Base-by-base conservation (phyloP, 2,888 invertebrate genomes). In the Eurytoma adleriae region DNA sequence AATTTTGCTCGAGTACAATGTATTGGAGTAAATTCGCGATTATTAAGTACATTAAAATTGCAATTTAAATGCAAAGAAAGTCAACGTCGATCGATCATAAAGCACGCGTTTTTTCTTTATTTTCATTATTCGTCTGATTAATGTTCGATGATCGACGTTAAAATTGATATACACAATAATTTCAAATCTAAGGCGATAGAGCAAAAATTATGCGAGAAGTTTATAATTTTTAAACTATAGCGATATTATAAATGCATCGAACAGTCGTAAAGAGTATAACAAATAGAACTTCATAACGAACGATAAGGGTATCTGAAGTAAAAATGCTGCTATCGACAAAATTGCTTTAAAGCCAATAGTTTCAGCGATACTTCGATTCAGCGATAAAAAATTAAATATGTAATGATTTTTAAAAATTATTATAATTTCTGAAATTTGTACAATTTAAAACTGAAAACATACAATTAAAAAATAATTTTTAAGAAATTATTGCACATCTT, bases 31-130 rank as follows among this genome's bases (percentile, higher is more conserved):
- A 78, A 30, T 71, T 68, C 50, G 7, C 54, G 40, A 56, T 64
- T 70, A 72, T 81, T 81, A 75, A 81, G 78, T 81, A 81, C 81
- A 78, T 75, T 66, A 50, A 69, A 18, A 77, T 68, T 80, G 56
- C 48, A 18, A 24, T 62, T 77, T 67, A 4, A 66, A 70, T 78
- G 59, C n/a, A 67, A 70, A 71, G n/a, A 50, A 74, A 40, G 30
- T 73, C n/a, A 24, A 69, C 14, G 48, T 64, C 24, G 30, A 52
- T 67, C 16, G 13, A 78, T 67, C 30, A 27, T 3, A 50, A 69
- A 50, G 14, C 30, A 20, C 40, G 50, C n/a, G 18, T 12, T 13
- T 70, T 66, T 70, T 66, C 30, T 59, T 50, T 59, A 48, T 64
- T 74, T 68, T 48, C 52, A 3, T 68, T 20, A 4, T 59, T 68